Evolutionary conservation across 2,797 vertebrate species (phyloP).

Genomic region (Pampus argenteus): DNA sequence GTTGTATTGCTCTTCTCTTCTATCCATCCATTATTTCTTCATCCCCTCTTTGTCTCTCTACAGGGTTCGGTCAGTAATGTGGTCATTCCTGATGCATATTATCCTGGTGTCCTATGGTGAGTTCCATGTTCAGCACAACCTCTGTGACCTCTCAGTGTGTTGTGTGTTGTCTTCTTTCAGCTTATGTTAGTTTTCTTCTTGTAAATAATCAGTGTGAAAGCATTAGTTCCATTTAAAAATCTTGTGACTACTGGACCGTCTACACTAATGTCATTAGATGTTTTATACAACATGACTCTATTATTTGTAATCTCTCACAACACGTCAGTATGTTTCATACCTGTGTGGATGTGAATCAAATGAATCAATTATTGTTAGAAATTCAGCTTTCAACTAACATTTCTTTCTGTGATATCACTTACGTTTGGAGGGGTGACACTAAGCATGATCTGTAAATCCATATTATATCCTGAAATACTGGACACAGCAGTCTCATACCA

Average conservation of each 20-base stretch:
- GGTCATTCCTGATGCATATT: slow-evolving; percentile 66
- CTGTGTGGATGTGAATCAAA: no score
- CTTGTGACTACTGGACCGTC: no score
- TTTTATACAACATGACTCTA: not conserved
- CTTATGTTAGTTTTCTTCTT: not conserved
- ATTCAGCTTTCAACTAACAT: not conserved
- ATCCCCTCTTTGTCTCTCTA: slow-evolving; percentile 24
- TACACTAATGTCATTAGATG: not conserved
- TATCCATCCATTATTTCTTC: not conserved
- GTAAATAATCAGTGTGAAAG: no score
- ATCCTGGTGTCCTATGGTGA: slow-evolving; percentile 75
- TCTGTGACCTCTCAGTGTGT: slow-evolving; percentile 7
- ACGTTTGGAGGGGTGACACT: not conserved
- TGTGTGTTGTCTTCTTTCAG: not conserved
- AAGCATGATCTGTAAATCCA: not conserved
- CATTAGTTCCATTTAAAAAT: no score
- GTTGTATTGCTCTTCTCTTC: not conserved
- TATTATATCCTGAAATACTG: not conserved
- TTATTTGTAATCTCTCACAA: no score
- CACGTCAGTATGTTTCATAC: no score
- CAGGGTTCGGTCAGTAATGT: slow-evolving; percentile 74
- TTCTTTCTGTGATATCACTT: not conserved
- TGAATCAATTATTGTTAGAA: not conserved
- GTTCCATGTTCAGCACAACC: slow-evolving; percentile 42
- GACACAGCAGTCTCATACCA: not conserved